Conservation (phyloP, 2,113 vertebrate genomes). For the Eulemur rufifrons region DNA sequence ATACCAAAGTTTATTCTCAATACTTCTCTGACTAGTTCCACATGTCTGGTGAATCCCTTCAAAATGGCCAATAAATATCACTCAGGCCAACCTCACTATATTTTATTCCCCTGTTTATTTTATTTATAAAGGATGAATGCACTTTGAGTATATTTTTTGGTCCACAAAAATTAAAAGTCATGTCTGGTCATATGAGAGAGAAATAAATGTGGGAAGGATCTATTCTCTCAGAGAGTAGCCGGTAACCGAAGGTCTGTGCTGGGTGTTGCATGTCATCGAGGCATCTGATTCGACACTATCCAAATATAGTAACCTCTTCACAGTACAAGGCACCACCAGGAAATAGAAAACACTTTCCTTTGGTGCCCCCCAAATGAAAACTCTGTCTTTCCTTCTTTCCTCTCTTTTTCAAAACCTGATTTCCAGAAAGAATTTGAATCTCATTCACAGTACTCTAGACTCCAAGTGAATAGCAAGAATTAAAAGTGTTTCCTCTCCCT, state of each 20-base stretch:
- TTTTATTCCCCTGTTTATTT: not conserved
- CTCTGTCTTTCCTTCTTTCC: not conserved
- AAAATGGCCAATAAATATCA: not conserved
- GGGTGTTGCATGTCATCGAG: not conserved
- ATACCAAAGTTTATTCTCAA: not conserved
- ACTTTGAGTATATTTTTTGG: not conserved
- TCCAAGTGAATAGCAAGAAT: not conserved
- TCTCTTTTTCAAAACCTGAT: conserved; percentile 5
- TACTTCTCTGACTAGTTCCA: not conserved
- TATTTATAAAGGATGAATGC: not conserved
- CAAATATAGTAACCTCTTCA: not conserved
- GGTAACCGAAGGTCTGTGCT: not conserved
- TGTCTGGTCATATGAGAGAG: not conserved
- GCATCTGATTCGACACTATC: not conserved
- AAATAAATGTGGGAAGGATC: not conserved
- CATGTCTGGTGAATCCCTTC: not conserved
- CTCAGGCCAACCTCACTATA: not conserved
- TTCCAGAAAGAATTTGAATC: conserved; percentile 6
- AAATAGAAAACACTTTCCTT: not conserved
- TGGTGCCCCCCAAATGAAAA: not conserved
- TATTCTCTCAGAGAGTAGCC: not conserved
- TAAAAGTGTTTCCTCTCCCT: not conserved
- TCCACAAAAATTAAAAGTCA: not conserved
- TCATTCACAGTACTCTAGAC: not conserved
- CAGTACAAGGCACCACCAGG: not conserved